Evolutionary conservation across 23 tunicate species (phyloP), one percentile per base, ranked within the genome.

Genomic region (Ascidia mentula): DNA sequence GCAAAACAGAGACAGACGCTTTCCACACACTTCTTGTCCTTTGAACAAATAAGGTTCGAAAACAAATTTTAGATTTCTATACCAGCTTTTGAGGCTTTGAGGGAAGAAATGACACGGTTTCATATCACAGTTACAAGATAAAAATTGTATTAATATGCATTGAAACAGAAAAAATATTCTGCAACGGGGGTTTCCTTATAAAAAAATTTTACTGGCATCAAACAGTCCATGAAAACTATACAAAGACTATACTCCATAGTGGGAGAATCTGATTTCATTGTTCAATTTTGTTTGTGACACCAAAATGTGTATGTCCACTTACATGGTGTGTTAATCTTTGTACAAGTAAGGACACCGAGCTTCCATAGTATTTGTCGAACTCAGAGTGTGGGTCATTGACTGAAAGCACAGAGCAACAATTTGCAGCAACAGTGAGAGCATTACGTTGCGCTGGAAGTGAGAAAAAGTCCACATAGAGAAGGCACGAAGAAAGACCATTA

Each of bases 11-110:
- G 77, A 69, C 98, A 93, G 18, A 84, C 81, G 71, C 89, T 88
- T 37, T 93, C 98, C 15, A 93, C 87, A 77, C 92, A 88, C 77
- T 93, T 93, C 70, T 88, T 88, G 76, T 93, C 98, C 93, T 88
- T 72, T 77, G 37, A 24, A 46, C 15, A 74, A 13, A 74, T 31
- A 18, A 18, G 18, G 74, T n/a, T n/a, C n/a, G n/a, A n/a, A n/a
- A n/a, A n/a, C n/a, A n/a, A n/a, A n/a, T n/a, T n/a, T n/a, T n/a
- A n/a, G n/a, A n/a, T n/a, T n/a, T n/a, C n/a, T n/a, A n/a, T n/a
- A n/a, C n/a, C n/a, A n/a, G n/a, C n/a, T n/a, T n/a, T 22, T 22
- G 31, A 24, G 28, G n/a, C n/a, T n/a, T n/a, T n/a, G n/a, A n/a
- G n/a, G n/a, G n/a, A n/a, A n/a, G n/a, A n/a, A n/a, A n/a, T n/a